Conservation (phyloP, 2,113 vertebrate species). For the Lontra canadensis region DNA sequence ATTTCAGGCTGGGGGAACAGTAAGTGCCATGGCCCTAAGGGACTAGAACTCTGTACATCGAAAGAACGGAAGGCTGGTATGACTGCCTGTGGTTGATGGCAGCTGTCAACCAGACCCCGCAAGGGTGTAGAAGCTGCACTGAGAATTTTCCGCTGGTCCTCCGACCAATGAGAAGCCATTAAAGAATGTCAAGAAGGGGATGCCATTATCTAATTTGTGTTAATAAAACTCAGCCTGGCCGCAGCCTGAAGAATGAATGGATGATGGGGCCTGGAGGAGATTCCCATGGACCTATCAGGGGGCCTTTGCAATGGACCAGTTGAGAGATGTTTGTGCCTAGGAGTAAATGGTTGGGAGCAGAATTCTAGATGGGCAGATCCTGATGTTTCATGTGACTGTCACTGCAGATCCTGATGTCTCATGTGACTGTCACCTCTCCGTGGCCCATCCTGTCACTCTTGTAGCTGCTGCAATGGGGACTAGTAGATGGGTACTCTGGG, state of each 20-base stretch:
- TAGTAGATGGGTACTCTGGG: not conserved
- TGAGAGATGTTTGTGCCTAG: not conserved
- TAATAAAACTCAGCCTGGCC: not conserved
- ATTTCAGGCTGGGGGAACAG: not conserved
- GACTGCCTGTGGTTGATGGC: not conserved
- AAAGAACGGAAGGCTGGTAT: not conserved
- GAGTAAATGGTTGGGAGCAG: not conserved
- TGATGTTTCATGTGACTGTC: not conserved
- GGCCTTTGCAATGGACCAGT: not conserved
- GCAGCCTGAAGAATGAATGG: not conserved
- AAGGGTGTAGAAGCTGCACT: rapidly evolving
- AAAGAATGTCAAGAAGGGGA: not conserved
- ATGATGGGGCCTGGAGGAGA: not conserved
- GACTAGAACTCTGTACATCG: not conserved
- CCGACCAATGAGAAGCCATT: not conserved
- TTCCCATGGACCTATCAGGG: rapidly evolving
- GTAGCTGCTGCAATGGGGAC: not conserved
- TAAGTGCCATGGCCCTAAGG: not conserved
- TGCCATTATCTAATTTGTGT: not conserved
- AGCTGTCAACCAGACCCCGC: not conserved
- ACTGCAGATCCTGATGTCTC: not conserved
- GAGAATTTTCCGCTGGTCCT: not conserved
- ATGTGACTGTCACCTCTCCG: not conserved
- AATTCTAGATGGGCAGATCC: not conserved
- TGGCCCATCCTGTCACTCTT: not conserved